Evolutionary conservation across 2,888 invertebrate species (phyloP), one percentile per base, ranked within the genome.

Genomic region (Cyclophora punctaria): DNA sequence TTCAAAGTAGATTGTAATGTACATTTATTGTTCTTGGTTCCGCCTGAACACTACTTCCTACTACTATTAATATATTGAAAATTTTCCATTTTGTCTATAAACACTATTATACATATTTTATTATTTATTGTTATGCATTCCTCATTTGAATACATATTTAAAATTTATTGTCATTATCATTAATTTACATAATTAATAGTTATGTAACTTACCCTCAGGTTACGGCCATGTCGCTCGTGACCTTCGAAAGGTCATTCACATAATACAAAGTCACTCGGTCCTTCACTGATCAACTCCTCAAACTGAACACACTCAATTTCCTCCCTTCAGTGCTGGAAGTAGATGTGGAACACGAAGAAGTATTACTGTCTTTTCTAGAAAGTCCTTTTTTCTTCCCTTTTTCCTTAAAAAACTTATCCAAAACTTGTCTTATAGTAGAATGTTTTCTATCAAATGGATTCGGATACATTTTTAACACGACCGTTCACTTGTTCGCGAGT

Each of bases 391-490:
- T 64, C 47, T 53, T 56, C 6, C 51, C 48, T 34, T 55, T 48
- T 34, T 88, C 86, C 49, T 88, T 90, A 60, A 92, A 78, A 52
- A 92, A 73, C 51, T 90, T 88, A 66, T 92, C 93, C 62, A 92
- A 75, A 63, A 92, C 89, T 75, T 92, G 92, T 53, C 92, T 89
- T 64, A 93, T 92, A 45, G 92, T 92, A 53, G 92, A 92, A 77
- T 93, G 92, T 70, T 92, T 92, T 71, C 93, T 89, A 64, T 92
- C 92, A 74, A 92, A 92, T 61, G 92, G 92, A 72, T 93, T 93
- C 34, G 92, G 92, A 77, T 90, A 92, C 92, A 92, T 92, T 60
- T 58, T 69, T 52, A 57, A 35, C 7, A 20, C 77, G 75, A 74
- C 72, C 73, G 74, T 62, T 59, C 69, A 44, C 57, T 48, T 49